Percentiles rank a stretch among this genome's conserved stretches.
Evolutionary conservation across 2,888 invertebrate genomes (phyloP).

Genomic region (Ligdia adustata): DNA sequence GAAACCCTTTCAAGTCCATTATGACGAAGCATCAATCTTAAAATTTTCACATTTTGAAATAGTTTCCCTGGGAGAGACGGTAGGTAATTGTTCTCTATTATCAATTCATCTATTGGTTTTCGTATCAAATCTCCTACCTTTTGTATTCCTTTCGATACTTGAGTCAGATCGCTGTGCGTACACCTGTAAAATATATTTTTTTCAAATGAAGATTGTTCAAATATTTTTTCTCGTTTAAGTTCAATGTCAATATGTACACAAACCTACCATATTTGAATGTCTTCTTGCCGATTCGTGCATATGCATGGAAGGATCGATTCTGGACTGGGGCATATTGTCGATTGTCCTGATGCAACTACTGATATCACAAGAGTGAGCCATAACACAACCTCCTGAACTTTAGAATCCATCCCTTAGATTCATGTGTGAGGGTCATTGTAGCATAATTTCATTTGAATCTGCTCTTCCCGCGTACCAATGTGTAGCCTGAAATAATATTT

Average conservation of each 20-base stretch:
- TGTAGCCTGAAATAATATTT: slow-evolving; percentile 19
- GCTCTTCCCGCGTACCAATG: neutral
- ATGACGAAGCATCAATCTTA: slow-evolving; percentile 92
- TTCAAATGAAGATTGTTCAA: neutral
- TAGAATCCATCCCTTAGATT: slow-evolving; percentile 70
- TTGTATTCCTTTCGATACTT: slow-evolving; percentile 89
- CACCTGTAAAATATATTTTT: slow-evolving; percentile 85
- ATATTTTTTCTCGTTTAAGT: neutral
- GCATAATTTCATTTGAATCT: slow-evolving; percentile 44
- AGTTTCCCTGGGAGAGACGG: slow-evolving; percentile 93
- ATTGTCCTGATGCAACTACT: slow-evolving; percentile 47
- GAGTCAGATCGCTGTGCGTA: slow-evolving; percentile 94
- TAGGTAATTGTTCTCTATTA: slow-evolving; percentile 93
- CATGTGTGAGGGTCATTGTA: slow-evolving; percentile 70
- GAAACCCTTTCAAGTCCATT: slow-evolving; percentile 93
- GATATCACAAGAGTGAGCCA: slow-evolving; percentile 59
- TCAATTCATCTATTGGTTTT: slow-evolving; percentile 92
- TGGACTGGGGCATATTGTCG: slow-evolving; percentile 87
- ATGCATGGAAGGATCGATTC: slow-evolving; percentile 92
- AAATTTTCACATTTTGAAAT: slow-evolving; percentile 89
- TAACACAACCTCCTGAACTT: slow-evolving; percentile 57
- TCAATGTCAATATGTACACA: neutral
- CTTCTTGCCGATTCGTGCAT: slow-evolving; percentile 90
- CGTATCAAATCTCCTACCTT: slow-evolving; percentile 86
- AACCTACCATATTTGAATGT: slow-evolving; percentile 92